Percentiles rank a stretch among this genome's conserved stretches.
phyloP scores from a whole-genome alignment of 2,113 vertebrate genomes.

The Myxocyprinus asiaticus region DNA sequence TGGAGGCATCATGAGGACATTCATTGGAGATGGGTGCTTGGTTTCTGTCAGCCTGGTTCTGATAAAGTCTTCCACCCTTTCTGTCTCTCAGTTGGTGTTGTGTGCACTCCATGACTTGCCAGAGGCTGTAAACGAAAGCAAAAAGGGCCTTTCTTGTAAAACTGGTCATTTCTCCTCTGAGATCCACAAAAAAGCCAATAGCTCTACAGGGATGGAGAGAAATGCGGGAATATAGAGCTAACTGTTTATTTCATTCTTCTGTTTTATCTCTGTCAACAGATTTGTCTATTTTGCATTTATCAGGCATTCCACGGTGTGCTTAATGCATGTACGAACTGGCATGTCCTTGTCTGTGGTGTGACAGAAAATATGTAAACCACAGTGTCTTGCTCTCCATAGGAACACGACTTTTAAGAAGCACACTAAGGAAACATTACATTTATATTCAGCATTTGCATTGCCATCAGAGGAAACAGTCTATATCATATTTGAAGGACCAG shows the following conservation, averaged over 20 bases:
- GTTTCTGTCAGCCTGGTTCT: neutral
- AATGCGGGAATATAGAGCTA: neutral
- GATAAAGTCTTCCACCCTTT: too few relatives aligned
- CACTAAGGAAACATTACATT: neutral
- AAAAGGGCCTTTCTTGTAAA: constrained; percentile 28
- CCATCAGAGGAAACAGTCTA: neutral
- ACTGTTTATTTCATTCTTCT: constrained; percentile 11
- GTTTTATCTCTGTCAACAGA: constrained; percentile 1
- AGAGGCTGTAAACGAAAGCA: constrained; percentile 2
- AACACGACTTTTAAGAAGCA: neutral
- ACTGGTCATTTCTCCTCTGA: constrained; percentile 21
- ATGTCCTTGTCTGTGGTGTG: neutral
- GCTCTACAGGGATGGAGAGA: neutral
- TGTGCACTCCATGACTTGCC: constrained; percentile 9
- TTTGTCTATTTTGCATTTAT: constrained; percentile 1
- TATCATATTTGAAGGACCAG: neutral
- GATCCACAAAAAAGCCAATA: neutral
- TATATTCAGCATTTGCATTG: constrained; percentile 19
- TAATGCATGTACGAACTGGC: neutral
- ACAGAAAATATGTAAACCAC: neutral
- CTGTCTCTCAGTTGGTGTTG: constrained; percentile 11
- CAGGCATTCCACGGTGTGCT: neutral
- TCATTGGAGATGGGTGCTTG: constrained; percentile 23
- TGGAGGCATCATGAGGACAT: constrained; percentile 13
- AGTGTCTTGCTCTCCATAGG: neutral